These are phyloP conservation scores for Pteria penguin DNA, from an alignment of 2,888 invertebrate species.

Conservation along the genomic window DNA sequence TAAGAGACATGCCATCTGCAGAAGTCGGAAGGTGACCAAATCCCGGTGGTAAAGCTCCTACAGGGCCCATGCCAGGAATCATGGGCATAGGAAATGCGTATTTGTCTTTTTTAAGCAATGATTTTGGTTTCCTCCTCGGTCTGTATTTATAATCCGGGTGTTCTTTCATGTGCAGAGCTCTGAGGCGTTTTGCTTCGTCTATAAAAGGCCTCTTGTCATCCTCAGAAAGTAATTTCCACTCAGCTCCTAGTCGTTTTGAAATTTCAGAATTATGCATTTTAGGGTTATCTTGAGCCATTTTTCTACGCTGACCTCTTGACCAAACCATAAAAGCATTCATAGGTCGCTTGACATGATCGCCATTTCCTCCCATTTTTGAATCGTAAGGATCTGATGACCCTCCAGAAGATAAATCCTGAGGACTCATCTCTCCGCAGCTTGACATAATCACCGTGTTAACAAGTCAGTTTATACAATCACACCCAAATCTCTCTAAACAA, in stretches of 20 bases:
- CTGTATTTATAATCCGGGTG: constrained; percentile 99
- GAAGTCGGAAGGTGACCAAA: constrained; percentile 49
- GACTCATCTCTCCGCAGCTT: constrained; percentile 42
- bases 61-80: constrained; percentile 67
- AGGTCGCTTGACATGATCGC: constrained; percentile 94
- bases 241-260: constrained; percentile 97
- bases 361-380: constrained; percentile 18
- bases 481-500: too few relatives aligned
- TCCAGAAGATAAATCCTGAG: constrained; percentile 35
- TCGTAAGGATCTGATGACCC: constrained; percentile 19
- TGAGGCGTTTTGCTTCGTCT: constrained; percentile 97
- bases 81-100: constrained; percentile 75
- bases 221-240: constrained; percentile 98
- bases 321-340: constrained; percentile 99
- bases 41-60: constrained; percentile 58
- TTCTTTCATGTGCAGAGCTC: constrained; percentile 99
- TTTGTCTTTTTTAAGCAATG: constrained; percentile 92
- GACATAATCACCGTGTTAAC: constrained; percentile 8
- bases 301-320: constrained; percentile 96
- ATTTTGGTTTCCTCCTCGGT: constrained; percentile 96
- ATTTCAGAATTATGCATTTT: constrained; percentile 99
- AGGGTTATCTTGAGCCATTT: constrained; percentile 99
- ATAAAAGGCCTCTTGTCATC: constrained; percentile 98
- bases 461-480: too few relatives aligned
- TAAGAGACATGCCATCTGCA: constrained; percentile 52